These are phyloP conservation scores for Orthonyx spaldingii DNA, from an alignment of 2,113 vertebrate genomes.

Conservation along the genomic window DNA sequence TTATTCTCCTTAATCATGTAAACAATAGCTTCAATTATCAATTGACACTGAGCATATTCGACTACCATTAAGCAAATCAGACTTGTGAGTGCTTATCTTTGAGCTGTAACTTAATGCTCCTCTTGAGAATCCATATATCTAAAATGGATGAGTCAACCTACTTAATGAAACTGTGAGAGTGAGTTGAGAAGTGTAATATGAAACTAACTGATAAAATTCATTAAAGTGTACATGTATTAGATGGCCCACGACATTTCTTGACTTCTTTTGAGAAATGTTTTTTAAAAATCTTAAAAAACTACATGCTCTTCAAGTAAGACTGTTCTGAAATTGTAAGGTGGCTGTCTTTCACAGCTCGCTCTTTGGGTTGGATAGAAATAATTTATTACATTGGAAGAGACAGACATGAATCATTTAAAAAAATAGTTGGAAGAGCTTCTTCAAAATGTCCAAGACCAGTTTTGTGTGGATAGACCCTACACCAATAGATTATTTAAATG, in stretches of 20 bases:
- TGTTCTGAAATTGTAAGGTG: not conserved
- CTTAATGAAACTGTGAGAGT: not conserved
- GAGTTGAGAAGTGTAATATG: not conserved
- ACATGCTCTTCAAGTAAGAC: not conserved
- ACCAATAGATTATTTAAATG: not conserved
- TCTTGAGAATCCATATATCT: not conserved
- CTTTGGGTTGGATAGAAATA: not conserved
- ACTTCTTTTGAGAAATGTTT: not conserved
- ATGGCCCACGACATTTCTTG: not conserved
- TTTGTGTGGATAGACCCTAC: not conserved
- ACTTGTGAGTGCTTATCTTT: not conserved
- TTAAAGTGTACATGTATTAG: not conserved
- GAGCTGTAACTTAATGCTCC: not conserved
- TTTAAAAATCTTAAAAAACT: not conserved
- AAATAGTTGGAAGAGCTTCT: not conserved
- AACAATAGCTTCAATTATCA: not conserved
- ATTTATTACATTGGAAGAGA: not conserved
- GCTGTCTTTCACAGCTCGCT: not conserved
- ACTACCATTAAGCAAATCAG: not conserved
- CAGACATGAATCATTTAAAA: not conserved
- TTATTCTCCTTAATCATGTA: not conserved
- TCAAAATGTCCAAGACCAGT: not conserved
- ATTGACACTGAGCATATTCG: not conserved
- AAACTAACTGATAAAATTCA: not conserved
- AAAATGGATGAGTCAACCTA: not conserved